Base-by-base conservation (phyloP, 1,140 invertebrate species). In the Oedothorax gibbosus region DNA sequence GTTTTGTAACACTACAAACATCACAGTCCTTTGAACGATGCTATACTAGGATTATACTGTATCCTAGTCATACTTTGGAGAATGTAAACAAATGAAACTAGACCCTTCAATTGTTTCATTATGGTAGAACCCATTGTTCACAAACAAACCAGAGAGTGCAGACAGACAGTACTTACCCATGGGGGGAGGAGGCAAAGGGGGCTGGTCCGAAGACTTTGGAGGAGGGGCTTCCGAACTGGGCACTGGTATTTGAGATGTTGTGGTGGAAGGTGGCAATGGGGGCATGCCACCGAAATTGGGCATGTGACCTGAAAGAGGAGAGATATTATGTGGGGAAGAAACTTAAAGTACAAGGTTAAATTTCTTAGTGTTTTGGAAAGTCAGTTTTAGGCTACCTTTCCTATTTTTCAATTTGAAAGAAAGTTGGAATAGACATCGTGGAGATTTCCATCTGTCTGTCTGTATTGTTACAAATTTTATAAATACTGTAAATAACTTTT, bases 261-360 rank as follows among this genome's bases (percentile, higher is more conserved):
- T 51, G 56, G 57, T 82, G 14, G 69, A 56, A 35, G 78, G 73
- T 21, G 81, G 66, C 12, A 79, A 73, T 14, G 86, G 86, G 83
- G 88, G 88, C 86, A 89, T 87, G 49, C 54, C 78, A 54, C 56
- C 71, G 60, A 71, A 82, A 35, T 35, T 35, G 35, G 35, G 35
- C 35, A 35, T 35, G 35, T 35, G 35, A 35, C 35, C 35, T 53
- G 88, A 87, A 49, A 87, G 89, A 8, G 77, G 83, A 12, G 86
- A 51, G 35, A 35, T 35, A 2, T 2, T 87, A 81, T 79, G 18
- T 69, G 72, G 77, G 77, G 71, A 72, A 77, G 56, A 68, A 68
- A 69, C 12, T 14, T 12, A 3, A 62, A 62, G 6, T 62, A 62
- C 1, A 62, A 18, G 1, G 18, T 62, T 12, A 62, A 35, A 35